Conservation (phyloP, 2,797 vertebrate species). For the Gambelia wislizenii region DNA sequence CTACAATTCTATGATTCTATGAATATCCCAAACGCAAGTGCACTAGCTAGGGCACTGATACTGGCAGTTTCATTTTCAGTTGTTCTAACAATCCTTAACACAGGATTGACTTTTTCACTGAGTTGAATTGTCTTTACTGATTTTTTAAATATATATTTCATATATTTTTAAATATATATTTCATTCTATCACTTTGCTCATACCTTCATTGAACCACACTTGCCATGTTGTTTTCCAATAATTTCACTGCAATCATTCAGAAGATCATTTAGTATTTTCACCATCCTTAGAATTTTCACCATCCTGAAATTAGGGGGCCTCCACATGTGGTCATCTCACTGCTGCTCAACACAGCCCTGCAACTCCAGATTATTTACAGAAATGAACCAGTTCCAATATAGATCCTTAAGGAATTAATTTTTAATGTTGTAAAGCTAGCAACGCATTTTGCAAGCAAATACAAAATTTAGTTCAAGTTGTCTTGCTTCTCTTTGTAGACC, state of each 20-base stretch:
- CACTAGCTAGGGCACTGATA: background rate
- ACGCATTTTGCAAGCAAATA: background rate
- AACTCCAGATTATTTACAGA: background rate
- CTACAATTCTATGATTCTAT: too few relatives aligned
- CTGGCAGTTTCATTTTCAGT: background rate
- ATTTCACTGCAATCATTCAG: background rate
- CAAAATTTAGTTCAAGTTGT: background rate
- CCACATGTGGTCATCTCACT: background rate
- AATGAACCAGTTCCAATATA: background rate
- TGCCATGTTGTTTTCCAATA: too few relatives aligned
- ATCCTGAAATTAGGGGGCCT: background rate
- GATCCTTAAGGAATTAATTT: background rate
- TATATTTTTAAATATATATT: too few relatives aligned
- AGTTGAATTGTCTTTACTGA: background rate
- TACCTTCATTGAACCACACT: background rate
- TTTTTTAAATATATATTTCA: too few relatives aligned
- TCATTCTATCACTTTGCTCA: background rate
- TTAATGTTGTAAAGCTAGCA: background rate
- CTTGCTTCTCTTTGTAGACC: background rate
- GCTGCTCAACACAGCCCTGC: too few relatives aligned
- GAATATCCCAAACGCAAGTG: background rate
- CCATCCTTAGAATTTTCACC: background rate
- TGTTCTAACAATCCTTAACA: background rate
- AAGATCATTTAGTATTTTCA: background rate
- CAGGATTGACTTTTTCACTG: background rate